Evolutionary conservation across 2,113 vertebrate species (phyloP).

Genomic region (Falcunculus frontatus): DNA sequence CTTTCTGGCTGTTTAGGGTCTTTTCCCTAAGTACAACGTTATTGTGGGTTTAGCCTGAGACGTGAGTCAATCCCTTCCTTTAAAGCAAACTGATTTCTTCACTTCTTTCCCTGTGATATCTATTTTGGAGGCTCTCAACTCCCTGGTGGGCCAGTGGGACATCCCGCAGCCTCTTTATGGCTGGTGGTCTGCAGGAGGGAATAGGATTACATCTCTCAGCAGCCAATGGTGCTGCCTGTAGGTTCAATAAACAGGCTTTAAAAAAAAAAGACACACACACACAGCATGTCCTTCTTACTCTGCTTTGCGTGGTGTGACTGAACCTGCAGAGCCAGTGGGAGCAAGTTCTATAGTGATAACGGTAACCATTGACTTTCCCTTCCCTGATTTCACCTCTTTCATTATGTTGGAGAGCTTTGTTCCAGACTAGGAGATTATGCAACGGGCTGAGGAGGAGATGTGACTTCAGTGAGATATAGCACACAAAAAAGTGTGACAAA

Average conservation of each 20-base stretch:
- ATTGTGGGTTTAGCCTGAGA: conserved; percentile 45
- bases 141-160: conserved; percentile 13
- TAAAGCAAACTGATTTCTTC: conserved; percentile 51
- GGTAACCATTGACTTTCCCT: conserved; percentile 66
- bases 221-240: conserved; percentile 65
- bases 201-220: conserved; percentile 54
- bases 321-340: conserved; percentile 57
- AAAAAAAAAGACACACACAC: neutral
- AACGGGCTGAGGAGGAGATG: conserved; percentile 46
- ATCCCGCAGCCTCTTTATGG: conserved; percentile 6
- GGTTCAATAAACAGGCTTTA: conserved; percentile 39
- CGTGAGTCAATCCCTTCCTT: conserved; percentile 22
- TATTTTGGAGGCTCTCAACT: conserved; percentile 57
- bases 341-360: conserved; percentile 56
- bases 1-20: conserved; percentile 1
- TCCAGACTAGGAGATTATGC: conserved; percentile 72
- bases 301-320: conserved; percentile 43
- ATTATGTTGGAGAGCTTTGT: conserved; percentile 71
- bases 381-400: conserved; percentile 67
- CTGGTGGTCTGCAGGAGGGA: conserved; percentile 64
- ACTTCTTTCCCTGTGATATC: conserved; percentile 56
- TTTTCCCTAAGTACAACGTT: neutral
- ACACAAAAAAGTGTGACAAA: conserved; percentile 81
- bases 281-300: conserved; percentile 52
- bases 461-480: conserved; percentile 79